phyloP scores from a whole-genome alignment of 2,797 vertebrate genomes.

The Sphenodon punctatus region DNA sequence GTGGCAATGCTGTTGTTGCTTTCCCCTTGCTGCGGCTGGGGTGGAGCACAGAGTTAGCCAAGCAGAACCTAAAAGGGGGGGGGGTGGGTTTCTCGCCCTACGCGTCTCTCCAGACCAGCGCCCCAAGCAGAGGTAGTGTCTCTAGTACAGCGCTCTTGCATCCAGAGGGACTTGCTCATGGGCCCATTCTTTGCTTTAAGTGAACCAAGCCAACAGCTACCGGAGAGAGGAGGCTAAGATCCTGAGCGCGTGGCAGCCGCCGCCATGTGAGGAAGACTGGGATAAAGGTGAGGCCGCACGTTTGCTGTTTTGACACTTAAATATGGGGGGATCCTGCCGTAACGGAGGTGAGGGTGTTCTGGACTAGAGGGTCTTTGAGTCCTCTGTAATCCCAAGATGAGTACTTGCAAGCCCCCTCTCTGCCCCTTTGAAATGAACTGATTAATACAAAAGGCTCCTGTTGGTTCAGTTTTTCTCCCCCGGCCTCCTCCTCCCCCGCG shows the following conservation, averaged over 20 bases:
- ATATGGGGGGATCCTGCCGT: too few relatives aligned
- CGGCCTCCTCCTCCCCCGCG: too few relatives aligned
- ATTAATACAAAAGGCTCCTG: too few relatives aligned
- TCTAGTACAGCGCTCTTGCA: too few relatives aligned
- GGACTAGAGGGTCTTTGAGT: too few relatives aligned
- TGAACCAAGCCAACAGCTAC: slow-evolving; percentile 56
- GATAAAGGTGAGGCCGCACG: slow-evolving; percentile 74
- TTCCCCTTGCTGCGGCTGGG: too few relatives aligned
- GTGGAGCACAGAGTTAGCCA: too few relatives aligned
- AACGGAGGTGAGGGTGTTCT: too few relatives aligned
- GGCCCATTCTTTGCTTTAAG: slow-evolving; percentile 39
- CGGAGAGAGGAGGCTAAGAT: slow-evolving; percentile 65
- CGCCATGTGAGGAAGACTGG: slow-evolving; percentile 83
- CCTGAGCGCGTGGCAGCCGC: slow-evolving; percentile 77
- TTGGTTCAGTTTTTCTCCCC: too few relatives aligned
- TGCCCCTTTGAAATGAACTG: too few relatives aligned
- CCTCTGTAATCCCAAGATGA: background rate
- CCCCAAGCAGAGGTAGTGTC: background rate
- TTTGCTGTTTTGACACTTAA: background rate
- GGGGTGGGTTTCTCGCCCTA: background rate
- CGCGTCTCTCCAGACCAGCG: background rate
- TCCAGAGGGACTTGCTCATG: too few relatives aligned
- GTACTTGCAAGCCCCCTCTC: background rate
- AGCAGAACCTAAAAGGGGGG: slow-evolving; percentile 30
- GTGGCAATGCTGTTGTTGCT: too few relatives aligned